Evolutionary conservation across 2,888 invertebrate species (phyloP), one percentile per base, ranked within the genome.

Genomic region (Noctua fimbriata): DNA sequence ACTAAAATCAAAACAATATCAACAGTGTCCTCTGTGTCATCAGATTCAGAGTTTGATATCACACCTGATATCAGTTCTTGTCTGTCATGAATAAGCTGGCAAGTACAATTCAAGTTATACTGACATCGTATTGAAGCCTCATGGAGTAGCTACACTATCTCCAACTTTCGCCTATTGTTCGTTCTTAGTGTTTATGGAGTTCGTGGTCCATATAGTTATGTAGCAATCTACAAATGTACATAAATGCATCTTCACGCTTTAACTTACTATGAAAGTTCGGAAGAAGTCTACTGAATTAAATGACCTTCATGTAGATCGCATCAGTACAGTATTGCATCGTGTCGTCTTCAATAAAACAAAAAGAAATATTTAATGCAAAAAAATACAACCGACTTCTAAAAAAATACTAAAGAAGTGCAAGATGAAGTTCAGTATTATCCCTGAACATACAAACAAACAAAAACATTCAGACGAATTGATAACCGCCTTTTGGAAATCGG

Each of bases 111-210:
- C 14, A 47, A 55, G 55, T 71, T 36, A 28, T 1, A 16, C 73
- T 55, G 66, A 70, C 76, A 63, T 47, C 28, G 1, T 36, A 41
- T 24, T 36, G 32, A 28, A 58, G n/a, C 52, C 24, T 69, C 60
- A 67, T 32, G 67, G 77, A 52, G 52, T 21, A 52, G 24, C 32
- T 36, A 28, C 16, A 72, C 58, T 52, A 65, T 83, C 74, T 69
- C 69, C 28, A 63, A 81, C 80, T 82, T 76, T 79, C 80, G 47
- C 76, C 73, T 65, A 78, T 85, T 87, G 82, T 87, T 74, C 41
- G 44, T 66, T 60, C 28, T 49, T 60, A 10, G 41, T 70, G 49
- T 47, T 24, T 49, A 41, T 60, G 32, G 58, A 24, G 52, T 10
- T 12, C 52, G 12, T 60, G 32, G 18, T 3, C 7, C 21, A 58